Base-by-base conservation (phyloP, 2,797 vertebrate species). In the Hafferia zeledoni region DNA sequence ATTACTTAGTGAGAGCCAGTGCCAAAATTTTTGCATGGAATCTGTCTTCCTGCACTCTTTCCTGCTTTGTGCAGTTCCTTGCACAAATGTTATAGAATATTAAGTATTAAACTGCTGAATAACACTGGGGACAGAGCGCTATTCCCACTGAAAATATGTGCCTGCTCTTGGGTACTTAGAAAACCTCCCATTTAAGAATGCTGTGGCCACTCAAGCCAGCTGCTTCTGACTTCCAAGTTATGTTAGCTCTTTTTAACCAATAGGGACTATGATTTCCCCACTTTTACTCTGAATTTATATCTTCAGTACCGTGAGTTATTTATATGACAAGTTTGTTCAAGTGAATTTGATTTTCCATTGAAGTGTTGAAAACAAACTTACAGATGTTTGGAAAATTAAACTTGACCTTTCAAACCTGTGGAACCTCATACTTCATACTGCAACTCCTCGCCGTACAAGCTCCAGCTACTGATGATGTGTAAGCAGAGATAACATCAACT, bases 331-430 rank as follows among this genome's bases (percentile, higher is more conserved):
- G 65, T 88, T 94, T 83, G 69, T 76, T 86, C 65, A 65, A 55
- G 50, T 61, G 28, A 59, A 78, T 83, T 78, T 72, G 60, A 74
- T 85, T 83, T 94, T 27, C 22, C 5, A 1, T 17, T 86, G 87
- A 91, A 81, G 50, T 93, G 83, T 69, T 86, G 70, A 88, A 95
- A 96, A 83, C 64, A 91, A 81, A 83, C 61, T 53, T 87, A 52
- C 6, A 74, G 59, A 79, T 47, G 23, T 70, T 79, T 80, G 76
- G 46, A 68, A 91, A 86, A 81, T 81, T 81, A 86, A 71, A 74
- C 18, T 25, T 84, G 56, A 88, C 53, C 53, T 95, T 88, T 94
- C 72, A 75, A 85, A 78, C 57, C 72, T 65, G 47, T 55, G 22
- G 50, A 78, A 59, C 10, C 7, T 57, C 3, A 0, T 28, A 17